Percentiles rank a stretch among this genome's conserved stretches.
phyloP scores from a whole-genome alignment of 2,113 vertebrate genomes.

The Pantherophis guttatus region DNA sequence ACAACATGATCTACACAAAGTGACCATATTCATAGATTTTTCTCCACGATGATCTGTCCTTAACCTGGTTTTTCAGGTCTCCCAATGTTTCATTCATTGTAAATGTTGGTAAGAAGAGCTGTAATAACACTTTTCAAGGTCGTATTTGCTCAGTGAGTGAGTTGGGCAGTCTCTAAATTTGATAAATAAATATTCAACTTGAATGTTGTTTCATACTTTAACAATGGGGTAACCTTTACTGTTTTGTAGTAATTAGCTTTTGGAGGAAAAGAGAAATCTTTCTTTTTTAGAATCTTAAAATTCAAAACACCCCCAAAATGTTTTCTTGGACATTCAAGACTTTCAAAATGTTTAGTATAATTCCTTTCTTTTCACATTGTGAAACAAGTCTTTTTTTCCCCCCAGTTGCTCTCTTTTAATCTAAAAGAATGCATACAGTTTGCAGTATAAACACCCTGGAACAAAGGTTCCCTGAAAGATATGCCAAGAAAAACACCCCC shows the following conservation, averaged over 20 bases:
- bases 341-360: conserved; percentile 12
- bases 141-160: not conserved
- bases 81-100: not conserved
- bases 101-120: not conserved
- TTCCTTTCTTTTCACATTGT: not conserved
- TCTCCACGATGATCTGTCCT: not conserved
- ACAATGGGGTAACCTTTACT: not conserved
- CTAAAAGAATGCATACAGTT: conserved; percentile 32
- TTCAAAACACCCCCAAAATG: not conserved
- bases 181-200: not conserved
- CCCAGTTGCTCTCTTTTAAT: conserved; percentile 45
- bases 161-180: not conserved
- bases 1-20: not conserved
- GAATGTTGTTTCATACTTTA: not conserved
- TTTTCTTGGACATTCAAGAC: not conserved
- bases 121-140: not conserved
- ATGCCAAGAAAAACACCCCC: not conserved
- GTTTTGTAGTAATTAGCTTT: not conserved
- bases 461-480: conserved; percentile 28
- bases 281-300: not conserved
- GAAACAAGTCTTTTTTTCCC: conserved; percentile 18
- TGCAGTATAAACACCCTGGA: conserved; percentile 30
- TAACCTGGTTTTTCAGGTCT: not conserved
- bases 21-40: not conserved
- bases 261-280: not conserved